Evolutionary conservation across 2,113 vertebrate genomes (phyloP), one percentile per base, ranked within the genome.

Genomic region (Gobio gobio): DNA sequence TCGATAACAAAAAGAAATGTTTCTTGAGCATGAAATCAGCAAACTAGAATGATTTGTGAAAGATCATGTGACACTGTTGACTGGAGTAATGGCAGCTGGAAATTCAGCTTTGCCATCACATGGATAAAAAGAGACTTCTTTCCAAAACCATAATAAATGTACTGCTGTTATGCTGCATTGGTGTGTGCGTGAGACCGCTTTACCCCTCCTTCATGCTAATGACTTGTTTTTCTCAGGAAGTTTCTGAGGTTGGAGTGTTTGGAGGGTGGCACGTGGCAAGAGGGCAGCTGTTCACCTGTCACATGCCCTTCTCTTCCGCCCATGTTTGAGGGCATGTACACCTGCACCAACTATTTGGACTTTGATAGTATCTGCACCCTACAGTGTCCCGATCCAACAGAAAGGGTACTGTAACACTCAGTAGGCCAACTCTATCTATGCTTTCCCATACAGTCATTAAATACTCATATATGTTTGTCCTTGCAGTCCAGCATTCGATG

Each of bases 301-400:
- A 90, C 94, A 16, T 99, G 98, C 3, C 93, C 95, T n/a, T 90
- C 95, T 0, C 93, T 95, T 0, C 93, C 96, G 1, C 94, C 94
- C 0, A 92, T 99, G 22, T 98, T 99, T 2, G 94, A 98, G 85
- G 97, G 97, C 88, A 97, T 99, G 97, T 99, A 97, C 89, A 94
- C 93, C 88, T 99, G 98, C 89, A 99, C 95, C 87, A 95, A 93
- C 14, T 94, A 95, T 86, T 94, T 97, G 16, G 85, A 94, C 90
- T 95, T 97, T 64, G 91, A 95, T 93, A 96, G 94, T 82, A 87
- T 92, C 61, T 99, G 98, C 73, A 90, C 95, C 10, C 92, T 99
- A 87, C 94, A 36, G 87, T 99, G 98, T 2, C 91, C 95, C 1
- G 91, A 94, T 0, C 82, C 91, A 64, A 90, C 73, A 3, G 91